These are phyloP conservation scores for Ligdia adustata DNA, from an alignment of 2,888 invertebrate species.

Conservation along the genomic window DNA sequence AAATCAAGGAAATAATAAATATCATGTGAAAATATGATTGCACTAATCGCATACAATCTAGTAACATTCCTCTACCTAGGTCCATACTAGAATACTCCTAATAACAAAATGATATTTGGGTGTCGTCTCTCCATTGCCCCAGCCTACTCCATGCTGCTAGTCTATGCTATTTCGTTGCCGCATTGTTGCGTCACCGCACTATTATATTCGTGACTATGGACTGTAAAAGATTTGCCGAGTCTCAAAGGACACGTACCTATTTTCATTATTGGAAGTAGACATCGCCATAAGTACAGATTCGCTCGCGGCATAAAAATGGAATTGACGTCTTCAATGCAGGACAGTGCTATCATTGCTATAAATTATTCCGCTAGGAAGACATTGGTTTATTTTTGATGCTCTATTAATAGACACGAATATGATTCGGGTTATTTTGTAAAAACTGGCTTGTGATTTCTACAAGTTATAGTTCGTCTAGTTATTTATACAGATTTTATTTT, in stretches of 20 bases:
- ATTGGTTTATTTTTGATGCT: neutral
- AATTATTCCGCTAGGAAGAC: slow-evolving; percentile 4
- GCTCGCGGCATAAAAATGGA: slow-evolving; percentile 20
- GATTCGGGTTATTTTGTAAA: neutral
- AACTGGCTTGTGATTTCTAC: neutral
- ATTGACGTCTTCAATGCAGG: slow-evolving; percentile 13
- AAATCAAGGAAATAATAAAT: too few species aligned
- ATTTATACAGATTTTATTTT: too few species aligned
- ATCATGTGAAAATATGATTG: too few species aligned
- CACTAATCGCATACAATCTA: too few species aligned
- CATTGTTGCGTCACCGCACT: slow-evolving; percentile 34
- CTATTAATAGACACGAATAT: neutral
- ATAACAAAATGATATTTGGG: too few species aligned
- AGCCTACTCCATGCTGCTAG: neutral
- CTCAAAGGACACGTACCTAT: slow-evolving; percentile 32
- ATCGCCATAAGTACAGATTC: slow-evolving; percentile 25
- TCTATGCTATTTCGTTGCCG: slow-evolving; percentile 29
- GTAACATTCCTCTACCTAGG: too few species aligned
- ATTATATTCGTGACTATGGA: slow-evolving; percentile 38
- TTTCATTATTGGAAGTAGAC: slow-evolving; percentile 36
- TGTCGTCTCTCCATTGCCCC: too few species aligned
- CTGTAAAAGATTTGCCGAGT: slow-evolving; percentile 34
- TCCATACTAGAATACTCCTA: too few species aligned
- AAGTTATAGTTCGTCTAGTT: too few species aligned
- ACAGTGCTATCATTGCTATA: neutral